Conservation (phyloP, 2,797 vertebrate genomes). For the Cottoperca gobio region DNA sequence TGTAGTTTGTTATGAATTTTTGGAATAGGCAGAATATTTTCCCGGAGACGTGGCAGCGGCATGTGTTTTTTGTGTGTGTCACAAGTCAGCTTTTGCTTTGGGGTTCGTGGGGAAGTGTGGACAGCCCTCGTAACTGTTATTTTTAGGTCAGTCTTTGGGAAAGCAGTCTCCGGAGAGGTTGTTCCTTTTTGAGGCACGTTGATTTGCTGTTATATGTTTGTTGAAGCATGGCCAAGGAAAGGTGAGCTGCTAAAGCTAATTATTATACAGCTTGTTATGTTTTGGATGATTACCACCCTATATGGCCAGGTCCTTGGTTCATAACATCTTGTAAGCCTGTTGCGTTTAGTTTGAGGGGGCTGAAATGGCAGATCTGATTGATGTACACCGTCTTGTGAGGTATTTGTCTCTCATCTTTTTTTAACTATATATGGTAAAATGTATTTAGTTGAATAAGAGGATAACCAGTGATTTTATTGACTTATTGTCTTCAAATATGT, state of each 20-base stretch:
- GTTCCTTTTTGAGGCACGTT: constrained; percentile 53
- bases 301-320: constrained; percentile 57
- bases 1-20: constrained; percentile 62
- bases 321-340: constrained; percentile 53
- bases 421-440: not conserved
- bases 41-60: constrained; percentile 38
- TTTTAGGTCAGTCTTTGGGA: constrained; percentile 82
- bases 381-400: constrained; percentile 70
- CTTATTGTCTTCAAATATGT: constrained; percentile 5
- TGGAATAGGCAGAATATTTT: constrained; percentile 53
- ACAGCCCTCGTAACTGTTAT: constrained; percentile 77
- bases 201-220: constrained; percentile 42
- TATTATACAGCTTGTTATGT: constrained; percentile 29
- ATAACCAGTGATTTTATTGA: not conserved
- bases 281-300: constrained; percentile 64
- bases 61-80: constrained; percentile 61
- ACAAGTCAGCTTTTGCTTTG: constrained; percentile 64
- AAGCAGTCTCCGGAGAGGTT: constrained; percentile 68
- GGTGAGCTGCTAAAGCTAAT: constrained; percentile 60
- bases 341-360: constrained; percentile 64
- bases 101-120: constrained; percentile 67
- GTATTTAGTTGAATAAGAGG: not conserved
- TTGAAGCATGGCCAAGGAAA: constrained; percentile 57
- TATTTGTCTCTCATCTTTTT: constrained; percentile 50
- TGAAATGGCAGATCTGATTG: constrained; percentile 78